phyloP scores from a whole-genome alignment of 35 echinoderm and acorn worm genomes.

The Hemicentrotus pulcherrimus region DNA sequence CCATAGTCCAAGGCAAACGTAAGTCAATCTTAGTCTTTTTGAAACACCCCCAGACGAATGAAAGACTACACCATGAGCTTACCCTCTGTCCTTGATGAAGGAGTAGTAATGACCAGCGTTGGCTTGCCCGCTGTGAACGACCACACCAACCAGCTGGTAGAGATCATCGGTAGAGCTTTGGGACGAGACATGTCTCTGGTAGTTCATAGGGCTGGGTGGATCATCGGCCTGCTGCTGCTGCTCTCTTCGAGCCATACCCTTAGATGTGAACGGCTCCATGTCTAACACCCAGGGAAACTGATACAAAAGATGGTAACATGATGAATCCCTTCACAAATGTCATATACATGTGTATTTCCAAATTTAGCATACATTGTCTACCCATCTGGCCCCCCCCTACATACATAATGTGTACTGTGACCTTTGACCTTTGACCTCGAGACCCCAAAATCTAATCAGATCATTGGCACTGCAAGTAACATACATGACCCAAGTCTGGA shows the following conservation, averaged over 20 bases:
- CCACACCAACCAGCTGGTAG: constrained; percentile 90
- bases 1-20: too few relatives aligned
- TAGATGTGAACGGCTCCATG: constrained; percentile 96
- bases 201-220: not conserved
- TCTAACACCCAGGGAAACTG: constrained; percentile 98
- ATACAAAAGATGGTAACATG: not conserved
- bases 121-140: constrained; percentile 96
- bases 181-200: constrained; percentile 50
- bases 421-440: too few relatives aligned
- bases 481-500: too few relatives aligned
- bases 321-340: not conserved
- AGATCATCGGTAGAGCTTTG: constrained; percentile 75
- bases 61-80: not conserved
- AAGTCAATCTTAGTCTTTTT: too few relatives aligned
- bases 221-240: constrained; percentile 53
- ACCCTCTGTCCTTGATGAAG: constrained; percentile 96
- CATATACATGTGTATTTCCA: not conserved
- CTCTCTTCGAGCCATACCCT: constrained; percentile 79
- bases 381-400: too few relatives aligned
- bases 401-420: too few relatives aligned
- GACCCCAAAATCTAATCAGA: too few relatives aligned
- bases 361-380: too few relatives aligned
- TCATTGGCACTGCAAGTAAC: too few relatives aligned
- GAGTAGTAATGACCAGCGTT: constrained; percentile 99
- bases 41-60: too few relatives aligned